Base-by-base conservation (phyloP, 2,113 vertebrate genomes). In the Trogon surrucura region DNA sequence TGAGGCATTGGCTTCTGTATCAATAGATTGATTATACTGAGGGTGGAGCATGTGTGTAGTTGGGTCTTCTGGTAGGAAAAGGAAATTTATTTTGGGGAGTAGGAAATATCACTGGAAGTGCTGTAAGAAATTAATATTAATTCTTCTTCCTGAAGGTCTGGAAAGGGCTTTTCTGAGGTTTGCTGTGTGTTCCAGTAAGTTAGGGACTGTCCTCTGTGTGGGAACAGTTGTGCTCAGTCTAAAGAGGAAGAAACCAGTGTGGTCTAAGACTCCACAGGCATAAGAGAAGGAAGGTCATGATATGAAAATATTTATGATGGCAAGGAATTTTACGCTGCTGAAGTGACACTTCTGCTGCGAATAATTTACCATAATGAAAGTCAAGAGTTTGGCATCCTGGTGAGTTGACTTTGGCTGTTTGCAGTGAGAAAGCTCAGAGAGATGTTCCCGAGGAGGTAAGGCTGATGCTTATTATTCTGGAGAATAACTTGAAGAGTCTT, bases 281-380 rank as follows among this genome's bases (percentile, higher is more conserved):
- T 26, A 66, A 64, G 51, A 64, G 69, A 89, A 93, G 53, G 47
- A n/a, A 89, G 85, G 15, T 72, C 10, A 47, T 47, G 11, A 83
- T 58, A 34, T 25, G 51, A 80, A 93, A 93, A 96, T 91, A 86
- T 93, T 97, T 88, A 70, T 85, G 51, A 83, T 74, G 56, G 36
- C 51, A 58, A 60, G 30, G 74, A 85, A 38, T 80, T 65, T 67
- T 74, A 34, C 56, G 13, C 23, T 83, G 34, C 56, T 64, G 10
- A 90, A 83, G 69, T 80, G 53, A 86, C 48, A 17, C 36, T 88
- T 74, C 18, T 91, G 64, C 75, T 86, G 64, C 84, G 93, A 90
- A 67, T 96, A 85, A 84, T 88, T 96, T 95, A 79, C 56, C 32
- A 20, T 78, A 74, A 94, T 83, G 48, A 58, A 89, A 95, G 67